Percentiles rank a stretch among this genome's conserved stretches.
Evolutionary conservation across 2,113 vertebrate species (phyloP).

Genomic region (Theristicus caerulescens): DNA sequence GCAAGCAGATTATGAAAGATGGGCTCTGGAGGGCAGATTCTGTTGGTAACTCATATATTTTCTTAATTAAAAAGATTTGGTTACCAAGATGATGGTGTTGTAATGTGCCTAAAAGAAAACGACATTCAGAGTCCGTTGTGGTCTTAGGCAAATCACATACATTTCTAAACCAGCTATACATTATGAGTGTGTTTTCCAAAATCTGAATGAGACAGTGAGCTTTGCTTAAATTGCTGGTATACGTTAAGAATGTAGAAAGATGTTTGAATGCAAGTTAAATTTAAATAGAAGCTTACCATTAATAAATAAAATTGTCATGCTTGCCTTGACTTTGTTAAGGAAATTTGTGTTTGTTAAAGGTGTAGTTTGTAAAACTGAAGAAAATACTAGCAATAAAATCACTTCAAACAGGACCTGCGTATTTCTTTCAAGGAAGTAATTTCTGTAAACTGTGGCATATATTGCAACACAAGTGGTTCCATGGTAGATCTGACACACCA

Average conservation of each 20-base stretch:
- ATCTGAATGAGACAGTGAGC: neutral
- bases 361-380: neutral
- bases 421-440: constrained; percentile 58
- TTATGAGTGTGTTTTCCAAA: neutral
- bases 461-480: constrained; percentile 28
- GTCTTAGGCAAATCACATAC: neutral
- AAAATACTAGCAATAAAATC: constrained; percentile 3
- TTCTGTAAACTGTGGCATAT: neutral
- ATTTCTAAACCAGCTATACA: neutral
- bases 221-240: neutral
- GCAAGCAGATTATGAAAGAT: constrained; percentile 40
- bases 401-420: neutral
- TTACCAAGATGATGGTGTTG: neutral
- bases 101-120: neutral
- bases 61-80: neutral
- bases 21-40: neutral
- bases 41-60: neutral
- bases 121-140: neutral
- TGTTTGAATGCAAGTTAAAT: neutral
- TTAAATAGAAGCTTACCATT: neutral
- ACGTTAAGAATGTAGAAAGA: neutral
- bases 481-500: neutral
- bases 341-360: neutral
- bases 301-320: neutral
- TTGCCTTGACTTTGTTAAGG: neutral